Conservation (phyloP, 2,797 vertebrate species). For the Squalus acanthias region DNA sequence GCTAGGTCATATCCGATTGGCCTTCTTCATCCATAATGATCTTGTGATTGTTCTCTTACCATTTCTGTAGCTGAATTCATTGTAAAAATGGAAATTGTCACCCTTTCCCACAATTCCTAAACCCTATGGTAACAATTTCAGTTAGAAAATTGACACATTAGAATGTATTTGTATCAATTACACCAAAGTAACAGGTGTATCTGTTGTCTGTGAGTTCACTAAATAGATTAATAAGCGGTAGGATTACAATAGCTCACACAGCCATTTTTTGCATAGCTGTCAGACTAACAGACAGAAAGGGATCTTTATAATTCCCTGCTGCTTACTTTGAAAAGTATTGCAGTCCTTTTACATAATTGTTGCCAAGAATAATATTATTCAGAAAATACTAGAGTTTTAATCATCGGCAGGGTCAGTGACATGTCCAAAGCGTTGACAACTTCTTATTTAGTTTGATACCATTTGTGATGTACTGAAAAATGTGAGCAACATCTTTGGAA, state of each 20-base stretch:
- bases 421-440: neutral
- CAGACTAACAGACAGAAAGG: neutral
- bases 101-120: neutral
- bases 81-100: neutral
- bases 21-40: neutral
- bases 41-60: neutral
- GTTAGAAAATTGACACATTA: slow-evolving; percentile 4
- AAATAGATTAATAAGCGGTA: neutral
- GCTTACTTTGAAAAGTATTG: neutral
- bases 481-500: neutral
- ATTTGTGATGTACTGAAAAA: neutral
- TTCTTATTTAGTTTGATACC: neutral
- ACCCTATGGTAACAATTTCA: neutral
- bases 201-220: neutral
- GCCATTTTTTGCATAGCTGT: neutral
- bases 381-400: neutral
- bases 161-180: neutral
- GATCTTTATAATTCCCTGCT: neutral
- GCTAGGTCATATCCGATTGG: neutral
- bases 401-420: neutral
- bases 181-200: slow-evolving; percentile 14
- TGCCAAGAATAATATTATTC: slow-evolving; percentile 2
- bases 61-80: neutral
- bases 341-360: neutral
- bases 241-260: neutral